Base-by-base conservation (phyloP, 92 coral and sea anemone genomes). In the Epizoanthus scotinus region DNA sequence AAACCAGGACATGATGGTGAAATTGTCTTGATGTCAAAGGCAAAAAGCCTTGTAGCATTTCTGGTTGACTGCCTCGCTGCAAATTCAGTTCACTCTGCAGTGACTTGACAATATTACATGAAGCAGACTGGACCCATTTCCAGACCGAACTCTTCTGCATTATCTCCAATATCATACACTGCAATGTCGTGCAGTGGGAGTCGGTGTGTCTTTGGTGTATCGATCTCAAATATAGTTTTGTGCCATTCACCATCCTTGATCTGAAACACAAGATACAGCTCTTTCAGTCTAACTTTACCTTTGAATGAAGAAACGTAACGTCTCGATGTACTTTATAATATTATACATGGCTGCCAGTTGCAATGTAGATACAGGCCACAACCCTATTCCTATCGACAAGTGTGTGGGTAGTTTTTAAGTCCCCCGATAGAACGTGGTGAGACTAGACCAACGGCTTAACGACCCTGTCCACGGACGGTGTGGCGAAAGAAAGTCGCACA, bases 111-210 rank as follows among this genome's bases (percentile, higher is more conserved):
- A 1, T 78, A 72, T 84, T 58, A 91, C 86, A 90, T 81, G 83
- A 91, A 91, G 81, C 94, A 91, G 71, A 85, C 94, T 6, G 94
- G 89, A 70, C 94, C 88, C 57, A 87, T 84, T 78, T 91, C 91
- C 60, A 91, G 84, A 75, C 94, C 94, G 70, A 91, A 91, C 50
- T 91, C 91, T 73, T 85, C 94, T 55, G 49, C 85, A n/a, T 49
- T 47, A 26, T 84, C 91, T 25, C 90, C 91, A 10, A 79, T 82
- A 40, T 85, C 90, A 61, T 56, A 91, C 44, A 88, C 90, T 47
- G 90, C 92, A 12, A 91, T 73, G 77, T 91, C 95, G 18, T 82
- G 84, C 15, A 91, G 82, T 17, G 95, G 95, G 34, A 91, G 83
- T 55, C 95, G 83, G n/a, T 86, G 87, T 14, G 95, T 82, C 83